Evolutionary conservation across 2,797 vertebrate species (phyloP).

Genomic region (Paratrypauchen microcephalus): DNA sequence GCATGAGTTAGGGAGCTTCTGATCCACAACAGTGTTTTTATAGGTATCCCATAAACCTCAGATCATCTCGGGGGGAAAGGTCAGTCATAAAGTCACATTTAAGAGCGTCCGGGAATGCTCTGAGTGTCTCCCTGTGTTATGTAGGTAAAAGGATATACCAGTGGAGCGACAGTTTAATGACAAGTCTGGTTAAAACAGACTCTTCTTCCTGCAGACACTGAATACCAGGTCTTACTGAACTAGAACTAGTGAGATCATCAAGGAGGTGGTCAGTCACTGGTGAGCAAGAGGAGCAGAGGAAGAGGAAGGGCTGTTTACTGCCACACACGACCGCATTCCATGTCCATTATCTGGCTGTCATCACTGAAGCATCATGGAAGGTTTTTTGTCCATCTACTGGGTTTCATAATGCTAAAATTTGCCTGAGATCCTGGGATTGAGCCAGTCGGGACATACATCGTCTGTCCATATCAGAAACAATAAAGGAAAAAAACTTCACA

Average conservation of each 20-base stretch:
- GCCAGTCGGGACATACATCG: too few species aligned
- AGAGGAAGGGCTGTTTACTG: conserved; percentile 49
- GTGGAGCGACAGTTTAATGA: conserved; percentile 67
- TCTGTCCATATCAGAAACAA: too few species aligned
- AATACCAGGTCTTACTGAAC: conserved; percentile 72
- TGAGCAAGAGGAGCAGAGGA: conserved; percentile 15
- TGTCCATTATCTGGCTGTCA: too few species aligned
- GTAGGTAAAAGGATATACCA: conserved; percentile 71
- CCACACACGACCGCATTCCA: conserved; percentile 36
- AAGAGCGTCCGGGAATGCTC: conserved; percentile 70
- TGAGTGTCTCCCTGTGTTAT: conserved; percentile 26
- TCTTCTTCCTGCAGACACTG: conserved; percentile 61
- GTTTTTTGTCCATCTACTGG: too few species aligned
- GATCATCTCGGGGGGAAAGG: conserved; percentile 63
- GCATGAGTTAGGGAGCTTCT: conserved; percentile 51
- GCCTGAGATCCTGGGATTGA: too few species aligned
- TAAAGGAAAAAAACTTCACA: too few species aligned
- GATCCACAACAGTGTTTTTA: conserved; percentile 65
- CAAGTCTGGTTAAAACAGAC: conserved; percentile 46
- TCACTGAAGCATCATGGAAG: too few species aligned
- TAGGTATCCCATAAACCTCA: conserved; percentile 64
- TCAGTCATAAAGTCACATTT: conserved; percentile 66
- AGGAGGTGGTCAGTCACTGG: conserved; percentile 34
- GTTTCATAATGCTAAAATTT: too few species aligned
- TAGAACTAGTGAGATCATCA: conserved; percentile 71